Evolutionary conservation across 2,888 invertebrate genomes (phyloP).

Genomic region (Pandemis cinnamomeana): DNA sequence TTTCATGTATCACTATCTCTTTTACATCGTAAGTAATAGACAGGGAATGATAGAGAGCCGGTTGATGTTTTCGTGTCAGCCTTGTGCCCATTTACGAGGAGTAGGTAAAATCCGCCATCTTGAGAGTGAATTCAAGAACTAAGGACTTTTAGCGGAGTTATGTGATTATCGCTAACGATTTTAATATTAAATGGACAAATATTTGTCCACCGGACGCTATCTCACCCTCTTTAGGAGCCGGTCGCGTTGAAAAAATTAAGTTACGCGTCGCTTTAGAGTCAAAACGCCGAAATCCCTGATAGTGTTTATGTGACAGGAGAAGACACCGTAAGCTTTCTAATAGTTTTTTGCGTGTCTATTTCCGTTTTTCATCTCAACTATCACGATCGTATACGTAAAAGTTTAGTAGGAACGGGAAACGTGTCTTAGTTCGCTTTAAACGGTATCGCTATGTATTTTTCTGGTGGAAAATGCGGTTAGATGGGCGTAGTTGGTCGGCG

Average conservation of each 20-base stretch:
- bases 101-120: constrained; percentile 86
- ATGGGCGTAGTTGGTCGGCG: constrained; percentile 80
- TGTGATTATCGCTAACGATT: constrained; percentile 77
- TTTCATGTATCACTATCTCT: constrained; percentile 75
- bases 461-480: constrained; percentile 80
- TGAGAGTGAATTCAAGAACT: constrained; percentile 87
- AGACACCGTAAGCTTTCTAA: constrained; percentile 84
- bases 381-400: constrained; percentile 80
- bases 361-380: constrained; percentile 82
- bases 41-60: constrained; percentile 79
- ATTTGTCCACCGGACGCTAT: constrained; percentile 64
- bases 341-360: constrained; percentile 84
- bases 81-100: constrained; percentile 84
- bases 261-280: constrained; percentile 63
- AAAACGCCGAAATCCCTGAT: constrained; percentile 78
- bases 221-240: constrained; percentile 58
- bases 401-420: constrained; percentile 73
- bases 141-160: constrained; percentile 80
- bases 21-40: constrained; percentile 67
- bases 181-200: constrained; percentile 78
- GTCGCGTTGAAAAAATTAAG: constrained; percentile 62
- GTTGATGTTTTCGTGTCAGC: constrained; percentile 85
- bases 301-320: constrained; percentile 84
- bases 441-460: constrained; percentile 74
- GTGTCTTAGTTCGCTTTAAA: constrained; percentile 57